Conservation (phyloP, 1,140 invertebrate species). For the Vollenhovia emeryi region DNA sequence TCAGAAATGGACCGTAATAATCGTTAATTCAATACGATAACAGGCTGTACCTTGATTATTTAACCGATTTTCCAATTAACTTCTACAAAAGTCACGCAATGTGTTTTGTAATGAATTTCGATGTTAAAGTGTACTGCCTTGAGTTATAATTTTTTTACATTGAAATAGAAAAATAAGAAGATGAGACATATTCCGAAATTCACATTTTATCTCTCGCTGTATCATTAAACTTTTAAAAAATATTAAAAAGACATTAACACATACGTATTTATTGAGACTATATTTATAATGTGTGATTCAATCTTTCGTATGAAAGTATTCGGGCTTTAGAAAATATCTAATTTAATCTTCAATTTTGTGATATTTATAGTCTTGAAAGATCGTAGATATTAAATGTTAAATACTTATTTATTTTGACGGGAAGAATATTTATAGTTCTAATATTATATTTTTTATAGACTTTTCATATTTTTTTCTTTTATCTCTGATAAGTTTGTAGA, state of each 20-base stretch:
- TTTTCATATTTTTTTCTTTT: not conserved
- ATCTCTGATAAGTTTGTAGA: not conserved
- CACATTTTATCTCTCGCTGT: not conserved
- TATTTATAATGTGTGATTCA: not conserved
- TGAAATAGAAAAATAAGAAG: not conserved
- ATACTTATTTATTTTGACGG: not conserved
- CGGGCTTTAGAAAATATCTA: not conserved
- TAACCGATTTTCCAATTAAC: slow-evolving; percentile 81
- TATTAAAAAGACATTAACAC: not conserved
- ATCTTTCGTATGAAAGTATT: not conserved
- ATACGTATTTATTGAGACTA: not conserved
- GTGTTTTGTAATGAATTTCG: slow-evolving; percentile 22
- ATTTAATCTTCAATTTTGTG: not conserved
- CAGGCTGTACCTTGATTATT: slow-evolving; percentile 62
- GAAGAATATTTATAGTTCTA: not conserved
- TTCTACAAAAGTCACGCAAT: slow-evolving; percentile 65
- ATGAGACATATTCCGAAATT: not conserved
- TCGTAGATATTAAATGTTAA: not conserved
- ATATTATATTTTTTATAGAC: not conserved
- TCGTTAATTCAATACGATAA: slow-evolving; percentile 51
- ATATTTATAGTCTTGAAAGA: not conserved
- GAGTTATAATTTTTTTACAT: not conserved
- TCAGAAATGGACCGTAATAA: slow-evolving; percentile 55
- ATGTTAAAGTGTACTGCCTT: not conserved
- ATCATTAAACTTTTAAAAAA: not conserved